Evolutionary conservation across 2,113 vertebrate genomes (phyloP).

Genomic region (Chamaetylas fuelleborni): DNA sequence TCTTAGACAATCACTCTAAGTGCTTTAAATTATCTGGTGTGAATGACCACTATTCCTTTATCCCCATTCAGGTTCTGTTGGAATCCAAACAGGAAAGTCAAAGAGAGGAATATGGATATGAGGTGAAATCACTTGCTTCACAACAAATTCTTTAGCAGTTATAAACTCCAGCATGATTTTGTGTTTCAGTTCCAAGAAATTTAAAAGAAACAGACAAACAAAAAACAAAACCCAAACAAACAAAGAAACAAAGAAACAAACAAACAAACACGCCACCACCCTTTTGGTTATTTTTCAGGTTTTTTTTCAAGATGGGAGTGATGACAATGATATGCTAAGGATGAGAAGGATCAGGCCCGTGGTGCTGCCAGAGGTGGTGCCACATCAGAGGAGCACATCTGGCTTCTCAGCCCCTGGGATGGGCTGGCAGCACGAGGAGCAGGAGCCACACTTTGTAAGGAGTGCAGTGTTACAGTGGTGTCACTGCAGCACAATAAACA

Average conservation of each 20-base stretch:
- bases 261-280: accelerated
- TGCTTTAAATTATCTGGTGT: background rate
- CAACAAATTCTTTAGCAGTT: background rate
- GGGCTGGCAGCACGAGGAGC: background rate
- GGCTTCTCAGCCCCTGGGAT: background rate
- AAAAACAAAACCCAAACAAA: too few species aligned
- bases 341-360: background rate
- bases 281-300: background rate
- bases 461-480: background rate
- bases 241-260: background rate
- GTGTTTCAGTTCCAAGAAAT: background rate
- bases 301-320: background rate
- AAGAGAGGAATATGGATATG: background rate
- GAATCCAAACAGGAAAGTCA: background rate
- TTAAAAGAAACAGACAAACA: background rate
- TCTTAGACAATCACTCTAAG: background rate
- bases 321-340: background rate
- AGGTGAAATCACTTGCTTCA: background rate
- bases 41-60: background rate
- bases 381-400: background rate
- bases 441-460: background rate
- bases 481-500: background rate
- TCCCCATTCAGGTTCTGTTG: background rate
- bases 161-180: background rate
- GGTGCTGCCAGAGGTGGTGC: background rate